These are phyloP conservation scores for Cabera pusaria DNA, from an alignment of 2,888 invertebrate genomes.

Conservation along the genomic window DNA sequence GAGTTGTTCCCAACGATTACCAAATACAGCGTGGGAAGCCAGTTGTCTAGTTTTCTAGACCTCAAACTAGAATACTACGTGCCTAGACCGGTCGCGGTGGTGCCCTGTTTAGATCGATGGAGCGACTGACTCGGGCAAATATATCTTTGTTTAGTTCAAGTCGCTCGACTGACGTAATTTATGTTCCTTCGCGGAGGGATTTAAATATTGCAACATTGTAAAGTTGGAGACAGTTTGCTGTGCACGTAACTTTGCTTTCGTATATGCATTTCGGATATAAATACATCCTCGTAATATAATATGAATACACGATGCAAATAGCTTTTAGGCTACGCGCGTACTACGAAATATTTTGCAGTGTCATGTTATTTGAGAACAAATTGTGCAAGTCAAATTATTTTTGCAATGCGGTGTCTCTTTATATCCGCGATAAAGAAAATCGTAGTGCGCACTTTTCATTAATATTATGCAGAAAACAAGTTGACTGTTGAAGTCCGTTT, in stretches of 20 bases:
- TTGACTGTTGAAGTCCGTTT: no score
- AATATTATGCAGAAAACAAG: no score
- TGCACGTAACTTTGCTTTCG: neutral
- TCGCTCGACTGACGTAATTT: conserved; percentile 5
- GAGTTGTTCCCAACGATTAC: conserved; percentile 22
- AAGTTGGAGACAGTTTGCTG: neutral
- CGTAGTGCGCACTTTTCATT: no score
- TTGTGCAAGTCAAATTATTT: no score
- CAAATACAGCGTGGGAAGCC: conserved; percentile 43
- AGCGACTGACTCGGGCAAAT: conserved; percentile 19
- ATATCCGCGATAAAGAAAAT: no score
- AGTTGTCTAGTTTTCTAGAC: conserved; percentile 37
- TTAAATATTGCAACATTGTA: conserved; percentile 5
- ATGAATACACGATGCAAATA: no score
- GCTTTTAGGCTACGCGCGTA: no score
- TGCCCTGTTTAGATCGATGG: conserved; percentile 26
- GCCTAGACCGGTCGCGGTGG: conserved; percentile 35
- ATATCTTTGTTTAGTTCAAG: conserved; percentile 16
- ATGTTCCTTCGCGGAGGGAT: conserved; percentile 1
- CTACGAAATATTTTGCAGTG: no score
- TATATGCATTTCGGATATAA: no score
- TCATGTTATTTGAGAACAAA: no score
- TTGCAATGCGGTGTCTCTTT: no score
- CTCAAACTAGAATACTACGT: conserved; percentile 30
- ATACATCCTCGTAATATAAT: no score